Evolutionary conservation across 1,140 invertebrate genomes (phyloP), one percentile per base, ranked within the genome.

Genomic region (Agraylea sexmaculata): DNA sequence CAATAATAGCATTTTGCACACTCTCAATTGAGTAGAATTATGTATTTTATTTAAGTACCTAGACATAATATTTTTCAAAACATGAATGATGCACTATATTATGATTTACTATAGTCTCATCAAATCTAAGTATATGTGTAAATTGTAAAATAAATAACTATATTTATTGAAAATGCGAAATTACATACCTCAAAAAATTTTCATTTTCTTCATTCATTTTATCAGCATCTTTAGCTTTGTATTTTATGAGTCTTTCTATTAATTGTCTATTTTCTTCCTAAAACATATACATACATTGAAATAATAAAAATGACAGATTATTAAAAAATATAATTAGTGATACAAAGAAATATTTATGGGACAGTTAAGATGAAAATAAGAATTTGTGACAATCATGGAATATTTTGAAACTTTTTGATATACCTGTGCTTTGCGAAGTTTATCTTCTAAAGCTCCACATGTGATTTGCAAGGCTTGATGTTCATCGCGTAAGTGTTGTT

Each of bases 181-280:
- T n/a, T n/a, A 71, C 76, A 76, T 73, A 86, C 83, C 80, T 85
- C 43, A 90, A 62, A 58, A 88, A 86, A 58, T 83, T 82, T 65
- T 93, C 89, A 71, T 93, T 93, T 64, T 93, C 88, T 66, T 87
- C 82, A 56, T 93, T 93, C 74, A 93, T 75, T 64, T 82, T 83
- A 54, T 95, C 90, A 8, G 90, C 92, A 73, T 93, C 89, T 66
- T 85, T 84, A 11, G 85, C 77, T 71, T 95, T 95, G 51, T 87
- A 84, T 43, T 80, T 81, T 59, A 95, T 90, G 51, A 91, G 75
- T 40, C 87, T 70, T 33, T 89, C 83, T 22, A 96, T 71, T 25
- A 96, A 64, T 46, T 87, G 78, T 21, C 77, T 70, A 70, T 95
- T 92, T 68, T 95, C 90, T 57, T 89, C 82, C 79, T 93, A 65